Evolutionary conservation across 2,113 vertebrate species (phyloP), one percentile per base, ranked within the genome.

Genomic region (Xyrauchen texanus): DNA sequence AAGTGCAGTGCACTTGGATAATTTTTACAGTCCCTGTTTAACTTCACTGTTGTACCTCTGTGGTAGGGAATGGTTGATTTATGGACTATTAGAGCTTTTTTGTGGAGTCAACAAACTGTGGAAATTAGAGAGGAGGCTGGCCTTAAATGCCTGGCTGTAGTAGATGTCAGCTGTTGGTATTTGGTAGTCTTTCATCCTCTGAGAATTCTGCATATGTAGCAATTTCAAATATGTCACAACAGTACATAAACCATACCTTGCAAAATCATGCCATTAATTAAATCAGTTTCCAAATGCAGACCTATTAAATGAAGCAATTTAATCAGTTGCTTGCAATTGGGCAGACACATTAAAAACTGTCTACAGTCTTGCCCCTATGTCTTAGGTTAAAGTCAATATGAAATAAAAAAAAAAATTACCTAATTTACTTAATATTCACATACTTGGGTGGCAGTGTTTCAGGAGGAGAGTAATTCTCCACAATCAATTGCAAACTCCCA

Each of bases 71-170:
- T 16, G 0, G 42, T 49, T 70, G 66, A 76, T 76, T 81, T 63
- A 81, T 76, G 73, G 10, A 55, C 60, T 71, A 51, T 52, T 79
- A 65, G 2, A 64, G 5, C 6, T 66, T 34, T 63, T 63, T 61
- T 12, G 76, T 45, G 45, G 67, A 77, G 80, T 77, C 52, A 44
- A 34, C 16, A 10, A 9, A 45, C 13, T 72, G 67, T 65, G 46
- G 49, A 69, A 71, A 71, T 46, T 53, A 60, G 12, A 9, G 42
- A 71, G 42, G 51, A 58, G 34, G 53, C 69, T 6, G 44, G 55
- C 53, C 21, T 34, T 34, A 34, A 34, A 34, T 69, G 68, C 49
- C 13, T 42, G 16, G 16, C 68, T 53, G 68, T 44, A 57, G 42
- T 71, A n/a, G 68, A 57, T 71, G 52, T 71, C 52, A 15, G 53